Base-by-base conservation (phyloP, 2,113 vertebrate species). In the Crotalus horridus region DNA sequence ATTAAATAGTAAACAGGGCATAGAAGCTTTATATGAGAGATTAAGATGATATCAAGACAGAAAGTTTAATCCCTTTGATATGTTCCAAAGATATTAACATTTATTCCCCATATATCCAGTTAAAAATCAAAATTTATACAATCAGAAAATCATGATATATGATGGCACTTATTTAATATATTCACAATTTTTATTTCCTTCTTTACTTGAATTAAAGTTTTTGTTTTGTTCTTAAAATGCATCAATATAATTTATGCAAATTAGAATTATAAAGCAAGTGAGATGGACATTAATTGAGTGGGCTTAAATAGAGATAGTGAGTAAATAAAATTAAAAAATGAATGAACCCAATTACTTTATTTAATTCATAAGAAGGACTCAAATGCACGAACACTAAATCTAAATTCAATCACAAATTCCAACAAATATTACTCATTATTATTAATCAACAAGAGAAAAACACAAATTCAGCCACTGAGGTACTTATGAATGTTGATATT, bases 1-100 rank as follows among this genome's bases (percentile, higher is more conserved):
- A 95, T 53, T 94, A 64, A 43, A 90, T 3, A 51, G 74, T 92
- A 93, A 87, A 91, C 6, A 89, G 54, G 29, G 5, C 87, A 87
- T 90, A 59, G 8, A 91, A 86, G 46, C 91, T 61, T 92, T 93
- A 90, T 85, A 48, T 0, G 91, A 90, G 92, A 92, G 59, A 29
- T 94, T 74, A 90, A 91, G 85, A 0, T 88, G 86, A 81, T 56
- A 5, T 33, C 94, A 5, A 85, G n/a, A 88, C 91, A 61, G 93
- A 87, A 1, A 0, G 74, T 93, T 95, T 91, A 43, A 5, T 43
- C 0, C 13, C 69, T 46, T 46, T 90, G 93, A 94, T 90, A 92
- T 69, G 4, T 90, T 90, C 48, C 61, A 88, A 17, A 87, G 8
- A 87, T 88, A 94, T 12, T 0, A 94, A 89, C 94, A 94, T n/a